phyloP scores from a whole-genome alignment of 2,888 invertebrate genomes.

The Lochmaea capreae region DNA sequence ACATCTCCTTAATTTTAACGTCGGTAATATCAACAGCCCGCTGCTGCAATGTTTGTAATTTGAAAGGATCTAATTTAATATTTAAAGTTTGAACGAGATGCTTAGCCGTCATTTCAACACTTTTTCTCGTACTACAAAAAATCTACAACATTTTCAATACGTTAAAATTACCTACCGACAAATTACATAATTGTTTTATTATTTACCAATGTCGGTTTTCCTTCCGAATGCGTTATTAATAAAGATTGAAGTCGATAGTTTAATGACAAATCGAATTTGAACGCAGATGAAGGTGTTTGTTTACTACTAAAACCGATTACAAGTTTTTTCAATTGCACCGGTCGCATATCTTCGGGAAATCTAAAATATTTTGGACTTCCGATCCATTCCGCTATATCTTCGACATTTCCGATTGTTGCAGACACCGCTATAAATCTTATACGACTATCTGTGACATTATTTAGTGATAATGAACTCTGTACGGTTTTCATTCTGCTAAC shows the following conservation, averaged over 20 bases:
- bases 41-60: conserved; percentile 67
- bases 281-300: conserved; percentile 70
- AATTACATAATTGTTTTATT: neutral
- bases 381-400: conserved; percentile 81
- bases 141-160: conserved; percentile 65
- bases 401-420: conserved; percentile 82
- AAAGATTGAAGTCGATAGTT: conserved; percentile 79
- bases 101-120: conserved; percentile 76
- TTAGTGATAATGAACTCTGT: conserved; percentile 60
- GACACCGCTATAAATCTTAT: conserved; percentile 81
- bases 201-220: conserved; percentile 78
- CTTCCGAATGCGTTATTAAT: conserved; percentile 76
- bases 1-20: conserved; percentile 64
- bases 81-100: conserved; percentile 72
- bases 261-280: conserved; percentile 82
- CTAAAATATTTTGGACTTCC: conserved; percentile 71
- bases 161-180: neutral
- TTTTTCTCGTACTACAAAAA: conserved; percentile 83
- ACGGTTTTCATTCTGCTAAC: conserved; percentile 81
- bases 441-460: conserved; percentile 31
- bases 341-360: conserved; percentile 78
- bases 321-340: conserved; percentile 78
- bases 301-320: conserved; percentile 77
- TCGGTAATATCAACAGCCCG: conserved; percentile 60
- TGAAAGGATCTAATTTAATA: conserved; percentile 65